Conservation (phyloP, 2,888 invertebrate genomes). For the Sesamia inferens region DNA sequence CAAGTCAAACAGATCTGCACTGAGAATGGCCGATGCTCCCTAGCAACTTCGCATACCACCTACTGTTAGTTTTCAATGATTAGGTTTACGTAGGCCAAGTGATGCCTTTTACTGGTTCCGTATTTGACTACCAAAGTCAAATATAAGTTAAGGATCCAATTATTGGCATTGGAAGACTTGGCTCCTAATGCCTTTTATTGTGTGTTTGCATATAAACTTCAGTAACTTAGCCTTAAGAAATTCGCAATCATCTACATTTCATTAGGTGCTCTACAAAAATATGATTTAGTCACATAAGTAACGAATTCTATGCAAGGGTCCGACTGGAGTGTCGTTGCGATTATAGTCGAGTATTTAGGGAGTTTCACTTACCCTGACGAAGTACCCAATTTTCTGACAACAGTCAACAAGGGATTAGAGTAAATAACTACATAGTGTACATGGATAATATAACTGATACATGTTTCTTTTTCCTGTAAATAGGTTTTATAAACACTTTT, state of each 20-base stretch:
- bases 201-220: slow-evolving; percentile 7
- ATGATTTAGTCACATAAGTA: slow-evolving; percentile 2
- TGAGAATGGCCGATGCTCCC: slow-evolving; percentile 54
- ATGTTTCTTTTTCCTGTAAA: too few relatives aligned
- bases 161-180: slow-evolving; percentile 58
- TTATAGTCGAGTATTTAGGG: slow-evolving; percentile 11
- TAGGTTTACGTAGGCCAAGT: slow-evolving; percentile 77
- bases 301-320: neutral
- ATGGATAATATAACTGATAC: neutral
- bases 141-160: slow-evolving; percentile 62
- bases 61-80: slow-evolving; percentile 81
- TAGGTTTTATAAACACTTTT: too few relatives aligned
- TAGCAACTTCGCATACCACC: slow-evolving; percentile 59
- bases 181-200: slow-evolving; percentile 45
- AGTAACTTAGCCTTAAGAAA: neutral
- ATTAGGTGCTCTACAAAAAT: neutral
- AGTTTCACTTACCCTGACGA: neutral
- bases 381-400: slow-evolving; percentile 11
- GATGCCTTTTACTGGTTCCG: slow-evolving; percentile 70
- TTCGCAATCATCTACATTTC: neutral
- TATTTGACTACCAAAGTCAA: slow-evolving; percentile 75
- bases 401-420: neutral
- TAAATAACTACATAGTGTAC: neutral
- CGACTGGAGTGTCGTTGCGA: neutral
- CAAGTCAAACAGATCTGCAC: slow-evolving; percentile 66